Evolutionary conservation across 2,797 vertebrate species (phyloP).

Genomic region (Coccyzus lansbergi): DNA sequence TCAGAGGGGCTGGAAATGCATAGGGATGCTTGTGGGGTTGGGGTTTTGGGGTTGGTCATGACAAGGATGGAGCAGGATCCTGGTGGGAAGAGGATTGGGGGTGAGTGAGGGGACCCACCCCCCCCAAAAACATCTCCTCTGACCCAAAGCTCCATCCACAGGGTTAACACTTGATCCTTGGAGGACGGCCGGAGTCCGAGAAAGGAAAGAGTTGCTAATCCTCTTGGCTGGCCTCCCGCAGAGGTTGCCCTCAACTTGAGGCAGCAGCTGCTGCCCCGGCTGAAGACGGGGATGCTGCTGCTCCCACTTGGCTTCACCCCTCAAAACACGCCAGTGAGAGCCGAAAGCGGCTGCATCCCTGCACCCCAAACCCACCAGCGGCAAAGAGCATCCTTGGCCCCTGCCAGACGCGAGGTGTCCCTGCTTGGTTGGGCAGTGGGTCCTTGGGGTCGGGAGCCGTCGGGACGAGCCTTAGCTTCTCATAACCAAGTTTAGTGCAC

Average conservation of each 20-base stretch:
- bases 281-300: neutral
- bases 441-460: neutral
- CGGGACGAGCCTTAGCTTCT: constrained; percentile 7
- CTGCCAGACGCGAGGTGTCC: neutral
- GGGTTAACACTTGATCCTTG: neutral
- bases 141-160: neutral
- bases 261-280: neutral
- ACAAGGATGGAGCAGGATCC: neutral
- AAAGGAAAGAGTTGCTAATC: neutral
- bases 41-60: neutral
- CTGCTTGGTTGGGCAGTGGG: rapidly evolving
- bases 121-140: neutral
- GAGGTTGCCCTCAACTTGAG: neutral
- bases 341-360: neutral
- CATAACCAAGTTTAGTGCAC: neutral
- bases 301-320: neutral
- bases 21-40: neutral
- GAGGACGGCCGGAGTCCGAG: neutral
- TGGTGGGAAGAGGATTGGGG: neutral
- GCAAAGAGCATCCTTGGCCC: neutral
- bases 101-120: rapidly evolving
- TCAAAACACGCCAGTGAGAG: neutral
- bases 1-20: neutral
- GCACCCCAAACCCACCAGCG: neutral
- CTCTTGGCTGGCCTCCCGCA: neutral